These are phyloP conservation scores for Drosophila kurseongensis DNA, from an alignment of 1,140 invertebrate species.

Conservation along the genomic window DNA sequence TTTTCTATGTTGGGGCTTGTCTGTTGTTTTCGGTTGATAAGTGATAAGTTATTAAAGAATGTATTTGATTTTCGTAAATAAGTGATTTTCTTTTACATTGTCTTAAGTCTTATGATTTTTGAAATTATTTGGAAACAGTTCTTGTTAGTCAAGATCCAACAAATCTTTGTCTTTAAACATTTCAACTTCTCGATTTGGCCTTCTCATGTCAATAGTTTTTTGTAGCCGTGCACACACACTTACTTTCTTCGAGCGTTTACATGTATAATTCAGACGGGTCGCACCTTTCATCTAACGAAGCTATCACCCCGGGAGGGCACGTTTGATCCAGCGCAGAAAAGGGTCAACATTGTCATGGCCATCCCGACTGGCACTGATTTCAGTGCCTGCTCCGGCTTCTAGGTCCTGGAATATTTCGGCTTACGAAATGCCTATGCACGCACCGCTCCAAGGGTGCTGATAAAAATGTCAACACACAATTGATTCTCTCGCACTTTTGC, in stretches of 20 bases:
- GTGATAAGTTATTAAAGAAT: too few relatives aligned
- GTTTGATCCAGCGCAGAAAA: constrained; percentile 57
- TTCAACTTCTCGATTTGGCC: too few relatives aligned
- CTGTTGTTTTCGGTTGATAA: too few relatives aligned
- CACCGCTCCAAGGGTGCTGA: constrained; percentile 57
- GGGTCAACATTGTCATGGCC: constrained; percentile 64
- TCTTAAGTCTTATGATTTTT: too few relatives aligned
- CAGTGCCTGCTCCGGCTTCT: constrained; percentile 1
- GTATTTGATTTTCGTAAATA: too few relatives aligned
- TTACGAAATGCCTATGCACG: constrained; percentile 66
- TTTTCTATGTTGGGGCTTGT: too few relatives aligned
- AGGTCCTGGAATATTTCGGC: constrained; percentile 61
- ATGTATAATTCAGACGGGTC: constrained; percentile 70
- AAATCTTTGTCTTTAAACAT: too few relatives aligned
- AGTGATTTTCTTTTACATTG: too few relatives aligned
- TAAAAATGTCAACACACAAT: constrained; percentile 83
- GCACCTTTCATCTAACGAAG: constrained; percentile 56
- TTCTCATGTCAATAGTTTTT: background rate
- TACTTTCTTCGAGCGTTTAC: constrained; percentile 33
- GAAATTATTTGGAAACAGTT: too few relatives aligned
- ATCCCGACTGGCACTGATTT: constrained; percentile 67
- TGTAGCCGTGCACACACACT: constrained; percentile 2
- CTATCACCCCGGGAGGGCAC: constrained; percentile 36
- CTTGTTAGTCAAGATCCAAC: too few relatives aligned
- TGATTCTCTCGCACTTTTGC: constrained; percentile 72